These are phyloP conservation scores for Rutilus rutilus DNA, from an alignment of 2,113 vertebrate genomes.

Conservation along the genomic window DNA sequence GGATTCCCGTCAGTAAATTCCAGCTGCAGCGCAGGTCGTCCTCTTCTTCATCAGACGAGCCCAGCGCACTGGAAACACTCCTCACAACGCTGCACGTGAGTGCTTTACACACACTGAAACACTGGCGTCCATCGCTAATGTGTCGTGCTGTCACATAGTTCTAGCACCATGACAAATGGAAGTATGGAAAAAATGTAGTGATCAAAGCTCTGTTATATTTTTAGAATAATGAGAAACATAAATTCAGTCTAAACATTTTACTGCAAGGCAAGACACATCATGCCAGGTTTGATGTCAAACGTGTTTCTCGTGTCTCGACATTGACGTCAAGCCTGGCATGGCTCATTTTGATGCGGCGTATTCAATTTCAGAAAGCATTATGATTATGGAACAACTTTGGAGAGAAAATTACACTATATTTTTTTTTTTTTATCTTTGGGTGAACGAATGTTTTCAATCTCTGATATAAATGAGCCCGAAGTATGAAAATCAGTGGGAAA, in stretches of 20 bases:
- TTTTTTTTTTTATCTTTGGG: background rate
- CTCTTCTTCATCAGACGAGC: conserved; percentile 85
- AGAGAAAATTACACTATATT: background rate
- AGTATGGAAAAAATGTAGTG: background rate
- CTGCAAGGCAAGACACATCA: background rate
- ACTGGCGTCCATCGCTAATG: background rate
- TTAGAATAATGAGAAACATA: conserved; percentile 4
- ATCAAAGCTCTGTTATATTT: background rate
- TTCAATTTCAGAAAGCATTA: background rate
- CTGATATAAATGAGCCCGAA: background rate
- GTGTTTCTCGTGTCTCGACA: background rate
- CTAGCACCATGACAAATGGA: background rate
- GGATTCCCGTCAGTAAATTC: conserved; percentile 85
- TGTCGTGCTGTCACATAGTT: background rate
- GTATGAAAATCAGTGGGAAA: background rate
- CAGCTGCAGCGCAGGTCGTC: conserved; percentile 86
- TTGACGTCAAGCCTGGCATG: conserved; percentile 11
- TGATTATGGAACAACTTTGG: background rate
- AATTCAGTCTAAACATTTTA: background rate
- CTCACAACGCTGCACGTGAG: conserved; percentile 86
- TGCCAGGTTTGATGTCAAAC: background rate
- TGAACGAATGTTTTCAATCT: background rate
- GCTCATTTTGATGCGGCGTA: background rate
- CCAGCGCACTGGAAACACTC: conserved; percentile 84
- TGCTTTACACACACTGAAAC: background rate